A percentile compares a stretch with the other conserved stretches of the same genome.
Conservation (phyloP, 2,888 invertebrate genomes). For the Notocelia uddmanniana region DNA sequence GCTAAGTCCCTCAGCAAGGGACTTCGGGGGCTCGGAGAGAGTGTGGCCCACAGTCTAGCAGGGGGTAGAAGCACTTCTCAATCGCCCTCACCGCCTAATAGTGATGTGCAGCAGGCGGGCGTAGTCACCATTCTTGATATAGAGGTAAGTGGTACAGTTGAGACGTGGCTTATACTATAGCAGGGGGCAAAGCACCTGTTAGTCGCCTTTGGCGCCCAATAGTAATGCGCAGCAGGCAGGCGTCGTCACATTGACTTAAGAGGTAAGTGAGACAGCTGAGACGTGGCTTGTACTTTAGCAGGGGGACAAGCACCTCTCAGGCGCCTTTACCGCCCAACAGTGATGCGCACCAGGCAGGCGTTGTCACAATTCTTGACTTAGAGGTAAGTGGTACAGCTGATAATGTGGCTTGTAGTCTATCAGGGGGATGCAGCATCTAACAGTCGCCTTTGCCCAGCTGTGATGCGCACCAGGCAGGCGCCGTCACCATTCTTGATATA, state of each 20-base stretch:
- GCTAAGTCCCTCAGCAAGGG: slow-evolving; percentile 97
- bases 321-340: slow-evolving; percentile 79
- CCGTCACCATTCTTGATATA: slow-evolving; percentile 60
- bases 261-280: no score
- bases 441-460: slow-evolving; percentile 81
- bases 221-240: slow-evolving; percentile 92
- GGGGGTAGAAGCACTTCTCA: slow-evolving; percentile 87
- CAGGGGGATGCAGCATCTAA: slow-evolving; percentile 87
- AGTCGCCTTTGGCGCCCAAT: slow-evolving; percentile 81
- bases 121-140: slow-evolving; percentile 94
- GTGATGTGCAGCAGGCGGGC: slow-evolving; percentile 92
- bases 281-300: slow-evolving; percentile 95
- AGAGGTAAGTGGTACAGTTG: neutral
- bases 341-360: slow-evolving; percentile 92
- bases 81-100: slow-evolving; percentile 79
- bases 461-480: slow-evolving; percentile 92
- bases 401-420: slow-evolving; percentile 93
- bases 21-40: slow-evolving; percentile 95
- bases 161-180: slow-evolving; percentile 93
- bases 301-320: slow-evolving; percentile 87
- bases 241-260: no score
- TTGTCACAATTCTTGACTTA: slow-evolving; percentile 95
- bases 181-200: slow-evolving; percentile 87
- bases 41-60: slow-evolving; percentile 95
- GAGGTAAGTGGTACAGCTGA: neutral